Base-by-base conservation (phyloP, 2,888 invertebrate genomes). In the Trimorus sp. region DNA sequence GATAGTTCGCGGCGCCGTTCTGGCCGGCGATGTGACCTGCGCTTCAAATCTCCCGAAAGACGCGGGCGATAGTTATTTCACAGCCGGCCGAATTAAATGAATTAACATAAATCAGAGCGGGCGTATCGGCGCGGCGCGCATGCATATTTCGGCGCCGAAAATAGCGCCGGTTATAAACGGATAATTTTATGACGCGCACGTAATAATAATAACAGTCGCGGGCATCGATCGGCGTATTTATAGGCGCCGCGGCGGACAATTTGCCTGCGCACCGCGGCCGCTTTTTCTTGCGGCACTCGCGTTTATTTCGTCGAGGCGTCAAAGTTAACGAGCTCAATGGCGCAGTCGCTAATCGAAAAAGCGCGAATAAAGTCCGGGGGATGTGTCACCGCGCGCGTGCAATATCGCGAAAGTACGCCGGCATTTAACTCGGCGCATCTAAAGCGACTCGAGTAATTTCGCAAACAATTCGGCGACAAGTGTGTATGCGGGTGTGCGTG, bases 381-480 rank as follows among this genome's bases (percentile, higher is more conserved):
- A 74, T n/a, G 58, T 58, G 70, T 76, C 71, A 63, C 54, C 56
- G 62, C 66, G 40, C 59, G 69, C 82, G 38, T 77, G 73, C 81
- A 82, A 65, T 78, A 78, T 77, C 68, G 54, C 48, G 49, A 73
- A 74, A 73, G 69, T 69, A 59, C 81, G 40, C 7, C 60, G 63
- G 58, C 68, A 71, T 77, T 69, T 69, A 56, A 66, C 70, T 45
- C 59, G 16, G 66, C 54, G 75, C 54, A 81, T 80, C 71, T 60
- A 49, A 45, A 73, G 71, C 77, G 60, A 75, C 53, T 63, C 69
- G 48, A 15, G 78, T 73, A 82, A 79, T 82, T 82, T 79, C 71
- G 71, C 71, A 58, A 79, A 82, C 75, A 79, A 82, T 82, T 75
- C 65, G 42, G 53, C n/a, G 5, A 53, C 12, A 16, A 42, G 66